Evolutionary conservation across 2,113 vertebrate genomes (phyloP).

Genomic region (Sander lucioperca): DNA sequence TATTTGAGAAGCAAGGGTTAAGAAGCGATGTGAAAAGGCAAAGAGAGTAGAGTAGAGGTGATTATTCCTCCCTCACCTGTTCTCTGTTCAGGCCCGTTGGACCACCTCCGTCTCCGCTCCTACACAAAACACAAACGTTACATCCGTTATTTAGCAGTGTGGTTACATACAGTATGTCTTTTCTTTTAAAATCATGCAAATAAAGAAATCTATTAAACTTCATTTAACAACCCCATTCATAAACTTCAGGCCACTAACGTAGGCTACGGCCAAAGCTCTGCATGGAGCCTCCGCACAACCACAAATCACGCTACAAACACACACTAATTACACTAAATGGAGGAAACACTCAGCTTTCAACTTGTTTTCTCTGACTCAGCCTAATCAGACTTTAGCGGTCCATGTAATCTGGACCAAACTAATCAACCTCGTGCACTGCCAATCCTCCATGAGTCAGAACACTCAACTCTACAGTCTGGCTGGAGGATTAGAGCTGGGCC

Average conservation of each 20-base stretch:
- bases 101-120: conserved; percentile 33
- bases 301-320: too few relatives aligned
- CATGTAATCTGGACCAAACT: conserved; percentile 50
- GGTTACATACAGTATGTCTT: background rate
- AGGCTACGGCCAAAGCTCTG: too few relatives aligned
- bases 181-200: too few relatives aligned
- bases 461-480: conserved; percentile 14
- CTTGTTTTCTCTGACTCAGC: conserved; percentile 37
- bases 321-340: conserved; percentile 39
- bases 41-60: background rate
- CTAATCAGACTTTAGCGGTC: conserved; percentile 49
- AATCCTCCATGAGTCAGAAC: conserved; percentile 35
- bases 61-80: conserved; percentile 34
- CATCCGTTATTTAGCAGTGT: background rate
- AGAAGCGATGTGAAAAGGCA: background rate
- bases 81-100: conserved; percentile 36
- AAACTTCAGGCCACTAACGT: too few relatives aligned
- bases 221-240: too few relatives aligned
- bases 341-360: conserved; percentile 13
- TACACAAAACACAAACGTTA: conserved; percentile 30
- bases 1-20: background rate
- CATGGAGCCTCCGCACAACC: too few relatives aligned
- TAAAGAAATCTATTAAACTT: background rate
- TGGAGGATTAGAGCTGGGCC: background rate
- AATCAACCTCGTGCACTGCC: conserved; percentile 48